Evolutionary conservation across 2,113 vertebrate species (phyloP).

Genomic region (Theristicus caerulescens): DNA sequence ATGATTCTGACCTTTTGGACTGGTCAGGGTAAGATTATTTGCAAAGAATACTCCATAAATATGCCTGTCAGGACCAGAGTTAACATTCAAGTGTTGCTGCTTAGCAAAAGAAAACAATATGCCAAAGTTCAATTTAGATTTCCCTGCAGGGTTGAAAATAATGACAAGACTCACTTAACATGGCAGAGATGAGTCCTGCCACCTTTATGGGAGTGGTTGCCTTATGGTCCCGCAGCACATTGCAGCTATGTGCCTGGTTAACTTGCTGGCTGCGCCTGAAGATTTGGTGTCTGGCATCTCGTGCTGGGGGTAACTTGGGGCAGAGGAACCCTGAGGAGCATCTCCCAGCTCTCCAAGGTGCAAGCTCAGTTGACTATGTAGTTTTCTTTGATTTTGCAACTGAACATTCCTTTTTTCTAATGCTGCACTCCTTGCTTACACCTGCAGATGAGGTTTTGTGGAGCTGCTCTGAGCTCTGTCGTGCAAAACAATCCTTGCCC

Average conservation of each 20-base stretch:
- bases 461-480: background rate
- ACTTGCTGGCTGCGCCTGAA: background rate
- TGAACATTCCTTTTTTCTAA: background rate
- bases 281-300: background rate
- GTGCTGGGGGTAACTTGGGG: background rate
- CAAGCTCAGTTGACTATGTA: background rate
- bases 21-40: slow-evolving; percentile 49
- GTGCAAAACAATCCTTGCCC: background rate
- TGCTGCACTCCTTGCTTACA: background rate
- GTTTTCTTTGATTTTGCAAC: background rate
- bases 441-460: background rate
- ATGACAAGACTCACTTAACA: background rate
- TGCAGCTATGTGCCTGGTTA: background rate
- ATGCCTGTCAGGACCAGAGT: background rate
- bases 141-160: slow-evolving; percentile 13
- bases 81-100: background rate
- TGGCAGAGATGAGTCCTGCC: background rate
- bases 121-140: background rate
- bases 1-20: slow-evolving; percentile 8
- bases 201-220: background rate
- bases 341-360: background rate
- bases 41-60: slow-evolving; percentile 26
- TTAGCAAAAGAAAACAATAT: slow-evolving; percentile 16
- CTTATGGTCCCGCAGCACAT: background rate
- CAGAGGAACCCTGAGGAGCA: background rate